A percentile compares a stretch with the other conserved stretches of the same genome.
These are phyloP conservation scores for Stenchaetothrips biformis DNA, from an alignment of 2,888 invertebrate genomes.

Conservation along the genomic window DNA sequence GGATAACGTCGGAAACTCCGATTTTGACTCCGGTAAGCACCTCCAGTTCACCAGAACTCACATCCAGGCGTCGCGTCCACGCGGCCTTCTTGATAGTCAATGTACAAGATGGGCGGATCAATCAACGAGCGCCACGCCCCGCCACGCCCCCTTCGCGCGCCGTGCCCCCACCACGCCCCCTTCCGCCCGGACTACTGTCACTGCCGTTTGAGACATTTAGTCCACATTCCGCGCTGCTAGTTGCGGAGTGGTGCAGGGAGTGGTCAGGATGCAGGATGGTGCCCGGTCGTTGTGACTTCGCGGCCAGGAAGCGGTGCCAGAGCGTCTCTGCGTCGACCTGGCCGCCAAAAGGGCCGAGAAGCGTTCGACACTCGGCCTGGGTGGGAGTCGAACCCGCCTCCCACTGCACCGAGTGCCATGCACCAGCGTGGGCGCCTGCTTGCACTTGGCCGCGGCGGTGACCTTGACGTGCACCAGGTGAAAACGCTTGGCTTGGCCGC, in stretches of 20 bases:
- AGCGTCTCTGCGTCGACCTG: too few relatives aligned
- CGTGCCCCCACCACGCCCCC: neutral
- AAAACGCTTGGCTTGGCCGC: neutral
- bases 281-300: neutral
- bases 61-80: neutral
- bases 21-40: conserved; percentile 72
- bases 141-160: neutral
- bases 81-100: neutral
- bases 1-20: conserved; percentile 67
- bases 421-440: neutral
- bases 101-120: neutral
- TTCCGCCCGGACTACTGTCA: neutral
- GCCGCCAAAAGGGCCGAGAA: too few relatives aligned
- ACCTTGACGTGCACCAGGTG: neutral
- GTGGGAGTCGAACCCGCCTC: too few relatives aligned
- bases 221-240: neutral
- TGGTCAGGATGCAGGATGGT: neutral
- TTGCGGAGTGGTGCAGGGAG: neutral
- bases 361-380: too few relatives aligned
- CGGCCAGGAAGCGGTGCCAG: neutral
- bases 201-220: neutral
- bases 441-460: neutral
- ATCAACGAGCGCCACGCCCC: neutral
- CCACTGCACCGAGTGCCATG: too few relatives aligned
- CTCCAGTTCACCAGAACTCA: neutral